A percentile compares a stretch with the other conserved stretches of the same genome.
These are phyloP conservation scores for Cynaeus angustus DNA, from an alignment of 2,888 invertebrate genomes.

Conservation along the genomic window DNA sequence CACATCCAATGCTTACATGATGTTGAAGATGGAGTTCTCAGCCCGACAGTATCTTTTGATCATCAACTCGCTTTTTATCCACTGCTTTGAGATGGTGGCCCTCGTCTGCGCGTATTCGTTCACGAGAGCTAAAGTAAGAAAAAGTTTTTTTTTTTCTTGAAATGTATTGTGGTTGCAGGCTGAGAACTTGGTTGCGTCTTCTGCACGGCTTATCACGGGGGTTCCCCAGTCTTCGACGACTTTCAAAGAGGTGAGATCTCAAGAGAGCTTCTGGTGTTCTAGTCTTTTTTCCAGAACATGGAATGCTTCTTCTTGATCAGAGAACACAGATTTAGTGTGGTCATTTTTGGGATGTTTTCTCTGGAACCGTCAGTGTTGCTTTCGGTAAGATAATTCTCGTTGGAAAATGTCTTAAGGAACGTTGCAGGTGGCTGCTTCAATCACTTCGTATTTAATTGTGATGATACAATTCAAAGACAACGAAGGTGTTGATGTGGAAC, in stretches of 20 bases:
- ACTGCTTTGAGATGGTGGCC: background rate
- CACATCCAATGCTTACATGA: slow-evolving; percentile 5
- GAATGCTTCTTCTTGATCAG: slow-evolving; percentile 18
- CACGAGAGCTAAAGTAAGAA: slow-evolving; percentile 5
- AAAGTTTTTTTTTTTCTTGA: no score
- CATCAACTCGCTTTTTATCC: slow-evolving; percentile 16
- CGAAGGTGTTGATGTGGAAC: background rate
- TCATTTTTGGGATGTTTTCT: slow-evolving; percentile 21
- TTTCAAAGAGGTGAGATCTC: slow-evolving; percentile 8
- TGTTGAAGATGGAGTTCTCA: background rate
- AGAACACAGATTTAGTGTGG: slow-evolving; percentile 7
- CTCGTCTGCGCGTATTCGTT: background rate
- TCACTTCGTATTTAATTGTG: slow-evolving; percentile 24
- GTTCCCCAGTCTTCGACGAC: background rate
- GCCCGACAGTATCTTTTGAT: background rate
- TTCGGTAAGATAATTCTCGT: slow-evolving; percentile 11
- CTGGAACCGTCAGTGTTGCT: slow-evolving; percentile 14
- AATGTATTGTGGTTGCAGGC: background rate
- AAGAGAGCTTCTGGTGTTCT: background rate
- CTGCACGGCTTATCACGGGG: background rate
- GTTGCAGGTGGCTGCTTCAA: background rate
- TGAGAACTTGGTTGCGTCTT: slow-evolving; percentile 6
- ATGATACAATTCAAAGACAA: slow-evolving; percentile 21
- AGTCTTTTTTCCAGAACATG: slow-evolving; percentile 12
- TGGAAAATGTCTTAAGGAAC: background rate